A percentile compares a stretch with the other conserved stretches of the same genome.
Conservation (phyloP, 2,113 vertebrate species). For the Phylloscopus trochiloides region DNA sequence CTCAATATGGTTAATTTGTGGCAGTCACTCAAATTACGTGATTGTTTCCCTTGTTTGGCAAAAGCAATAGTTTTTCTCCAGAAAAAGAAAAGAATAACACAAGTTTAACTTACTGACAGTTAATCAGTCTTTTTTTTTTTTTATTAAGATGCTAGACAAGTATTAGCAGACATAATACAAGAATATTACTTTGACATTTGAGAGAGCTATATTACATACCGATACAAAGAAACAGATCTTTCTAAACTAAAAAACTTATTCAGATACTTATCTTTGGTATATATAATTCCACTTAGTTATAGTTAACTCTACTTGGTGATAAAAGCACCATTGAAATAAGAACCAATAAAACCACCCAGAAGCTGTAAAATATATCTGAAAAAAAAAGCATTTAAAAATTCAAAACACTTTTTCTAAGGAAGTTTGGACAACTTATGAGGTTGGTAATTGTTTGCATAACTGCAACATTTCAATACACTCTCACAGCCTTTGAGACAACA, state of each 20-base stretch:
- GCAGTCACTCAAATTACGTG: not conserved
- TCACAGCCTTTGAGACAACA: not conserved
- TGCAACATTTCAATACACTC: not conserved
- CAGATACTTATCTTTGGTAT: not conserved
- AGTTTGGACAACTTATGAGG: not conserved
- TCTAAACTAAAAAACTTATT: not conserved
- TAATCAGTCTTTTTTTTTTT: not conserved
- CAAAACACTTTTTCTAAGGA: not conserved
- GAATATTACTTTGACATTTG: not conserved
- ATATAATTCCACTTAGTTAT: not conserved
- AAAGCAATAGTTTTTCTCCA: not conserved
- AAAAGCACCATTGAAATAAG: not conserved
- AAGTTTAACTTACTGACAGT: not conserved
- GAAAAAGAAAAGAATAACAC: not conserved
- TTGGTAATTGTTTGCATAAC: not conserved
- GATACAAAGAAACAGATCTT: not conserved
- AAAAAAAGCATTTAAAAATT: not conserved
- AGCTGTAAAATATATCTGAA: not conserved
- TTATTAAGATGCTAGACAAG: not conserved
- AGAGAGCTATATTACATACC: not conserved
- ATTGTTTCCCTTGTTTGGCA: not conserved
- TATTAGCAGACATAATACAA: not conserved
- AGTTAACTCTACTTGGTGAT: not conserved
- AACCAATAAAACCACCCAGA: not conserved
- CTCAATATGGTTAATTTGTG: not conserved